phyloP scores from a whole-genome alignment of 2,797 vertebrate genomes.

The Anguilla pacifica region DNA sequence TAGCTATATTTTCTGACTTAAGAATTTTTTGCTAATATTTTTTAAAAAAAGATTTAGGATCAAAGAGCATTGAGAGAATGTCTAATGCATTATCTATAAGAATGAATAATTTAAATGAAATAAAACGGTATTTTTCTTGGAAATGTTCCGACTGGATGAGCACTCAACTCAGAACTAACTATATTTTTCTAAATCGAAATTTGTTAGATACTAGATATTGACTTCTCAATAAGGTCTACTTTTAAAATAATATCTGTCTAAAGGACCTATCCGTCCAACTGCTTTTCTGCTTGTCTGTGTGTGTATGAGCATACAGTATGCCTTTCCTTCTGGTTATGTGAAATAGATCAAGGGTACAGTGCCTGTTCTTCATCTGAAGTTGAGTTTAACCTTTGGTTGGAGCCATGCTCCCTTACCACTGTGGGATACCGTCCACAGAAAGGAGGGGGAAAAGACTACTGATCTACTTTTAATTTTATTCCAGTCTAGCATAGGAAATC shows the following conservation, averaged over 20 bases:
- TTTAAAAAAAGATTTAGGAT: not conserved
- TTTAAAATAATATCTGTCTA: not conserved
- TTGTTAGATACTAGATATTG: not conserved
- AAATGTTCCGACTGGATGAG: not conserved
- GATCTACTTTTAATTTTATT: constrained; percentile 5
- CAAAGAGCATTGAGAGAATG: not conserved
- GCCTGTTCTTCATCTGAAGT: not conserved
- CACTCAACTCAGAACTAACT: not conserved
- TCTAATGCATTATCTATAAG: not conserved
- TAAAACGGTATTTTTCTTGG: not conserved
- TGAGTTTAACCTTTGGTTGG: not conserved
- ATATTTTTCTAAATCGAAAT: not conserved
- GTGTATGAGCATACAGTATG: not conserved
- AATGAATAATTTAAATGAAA: too few species aligned
- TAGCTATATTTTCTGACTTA: not conserved
- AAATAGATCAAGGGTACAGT: not conserved
- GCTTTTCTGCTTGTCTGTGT: not conserved
- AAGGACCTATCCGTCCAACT: not conserved
- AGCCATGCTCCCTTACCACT: not conserved
- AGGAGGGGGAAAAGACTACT: not conserved
- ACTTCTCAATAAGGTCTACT: not conserved
- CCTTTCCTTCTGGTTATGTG: not conserved
- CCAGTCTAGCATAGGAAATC: not conserved
- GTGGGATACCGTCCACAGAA: not conserved
- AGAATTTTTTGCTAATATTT: not conserved